Evolutionary conservation across 2,113 vertebrate species (phyloP), one percentile per base, ranked within the genome.

Genomic region (Orcinus orca): DNA sequence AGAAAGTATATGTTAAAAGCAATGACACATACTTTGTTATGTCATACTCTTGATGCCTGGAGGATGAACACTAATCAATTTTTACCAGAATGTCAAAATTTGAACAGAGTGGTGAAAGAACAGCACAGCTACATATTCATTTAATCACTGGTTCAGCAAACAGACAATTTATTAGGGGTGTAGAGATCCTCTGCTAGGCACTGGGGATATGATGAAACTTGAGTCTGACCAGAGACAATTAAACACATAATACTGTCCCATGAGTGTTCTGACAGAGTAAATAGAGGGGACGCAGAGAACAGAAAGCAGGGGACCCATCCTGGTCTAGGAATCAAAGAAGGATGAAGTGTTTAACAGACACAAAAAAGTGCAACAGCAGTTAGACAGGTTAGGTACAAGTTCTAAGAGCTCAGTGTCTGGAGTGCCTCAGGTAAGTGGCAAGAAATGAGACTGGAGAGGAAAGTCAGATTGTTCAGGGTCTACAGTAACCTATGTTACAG

Each of bases 21-120:
- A 85, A 68, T n/a, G 58, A 55, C 55, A 84, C 9, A 25, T 8
- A 90, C 13, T 29, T 63, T 79, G 55, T 60, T n/a, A 68, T 70
- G 38, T 77, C 33, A 88, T 53, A 63, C 18, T 79, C 13, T 18
- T 88, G 31, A 92, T 60, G 81, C n/a, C 36, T 55, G 23, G 50
- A 88, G 60, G 15, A 84, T 80, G 25, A 96, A 73, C n/a, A 84
- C 15, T 88, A 93, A 85, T 55, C 1, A 18, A 38, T 26, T 79
- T 79, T 82, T 87, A 36, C 26, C 31, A 84, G 15, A 96, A 82
- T 71, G 55, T 82, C 26, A 85, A 92, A 97, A 86, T 83, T 33
- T 67, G 36, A 81, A 84, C 8, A 84, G 44, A 85, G 15, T 21
- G 90, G 20, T 76, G 26, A 82, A 70, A 82, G 10, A 96, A n/a